Base-by-base conservation (phyloP, 2,113 vertebrate species). In the Gadus macrocephalus region DNA sequence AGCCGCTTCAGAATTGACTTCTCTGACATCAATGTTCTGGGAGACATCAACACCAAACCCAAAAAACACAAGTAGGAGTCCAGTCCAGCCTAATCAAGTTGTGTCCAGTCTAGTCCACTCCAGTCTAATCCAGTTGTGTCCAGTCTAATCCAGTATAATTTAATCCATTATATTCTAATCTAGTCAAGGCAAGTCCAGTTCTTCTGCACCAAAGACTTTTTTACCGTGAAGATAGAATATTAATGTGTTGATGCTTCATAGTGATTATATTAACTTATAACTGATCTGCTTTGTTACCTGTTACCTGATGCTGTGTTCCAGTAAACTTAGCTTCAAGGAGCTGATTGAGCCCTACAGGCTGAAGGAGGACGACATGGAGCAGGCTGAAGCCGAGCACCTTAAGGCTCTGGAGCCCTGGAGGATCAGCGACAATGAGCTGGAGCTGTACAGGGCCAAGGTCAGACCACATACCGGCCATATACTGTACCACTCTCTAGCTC, bases 1-100 rank as follows among this genome's bases (percentile, higher is more conserved):
- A 99, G 95, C 91, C 95, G 96, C 82, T 99, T 99, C 88, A 93
- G 97, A 68, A 99, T 99, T 83, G 96, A 98, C 82, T 99, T 95
- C 88, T 98, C 95, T 0, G 96, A 98, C 79, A 98, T 99, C 73
- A 94, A 93, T 77, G 97, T 99, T 66, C 93, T 99, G 62, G 96
- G 97, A 70, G 97, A 99, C 90, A 97, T 99, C 91, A 99, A 99
- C 89, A 96, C 93, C 78, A 98, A 97, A 89, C 96, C 97, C 89
- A 94, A 97, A 89, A 98, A 97, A 83, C 94, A 96, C 90, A 96
- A 95, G 97, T 99, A 93, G 0, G 68, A 42, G 35, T 15, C 55
- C 7, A 58, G 55, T 58, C 55, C 55, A 58, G 55, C 16, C 12
- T 28, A 25, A 27, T 62, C 1, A 20, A 20, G 19, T 62, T 22